Conservation (phyloP, 2,797 vertebrate species). For the Dipus sagitta region DNA sequence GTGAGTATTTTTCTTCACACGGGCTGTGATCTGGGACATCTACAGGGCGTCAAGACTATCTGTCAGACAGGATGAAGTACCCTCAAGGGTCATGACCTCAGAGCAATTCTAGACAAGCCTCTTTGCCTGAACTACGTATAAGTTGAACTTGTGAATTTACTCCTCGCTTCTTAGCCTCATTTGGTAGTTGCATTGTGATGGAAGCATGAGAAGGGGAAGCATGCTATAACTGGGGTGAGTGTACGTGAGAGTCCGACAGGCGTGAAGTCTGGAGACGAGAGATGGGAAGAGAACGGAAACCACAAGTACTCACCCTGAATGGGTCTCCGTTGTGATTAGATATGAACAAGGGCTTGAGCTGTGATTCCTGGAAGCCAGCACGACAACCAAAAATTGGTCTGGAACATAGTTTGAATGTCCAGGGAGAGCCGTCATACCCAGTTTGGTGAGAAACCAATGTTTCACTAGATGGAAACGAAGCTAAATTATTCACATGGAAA, state of each 20-base stretch:
- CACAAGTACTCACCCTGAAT: not conserved
- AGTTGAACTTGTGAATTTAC: not conserved
- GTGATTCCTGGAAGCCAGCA: not conserved
- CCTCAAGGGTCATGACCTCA: not conserved
- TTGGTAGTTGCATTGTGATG: not conserved
- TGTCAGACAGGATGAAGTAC: not conserved
- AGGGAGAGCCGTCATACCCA: constrained; percentile 46
- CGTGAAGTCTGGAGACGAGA: not conserved
- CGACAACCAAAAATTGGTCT: constrained; percentile 29
- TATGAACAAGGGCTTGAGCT: constrained; percentile 8
- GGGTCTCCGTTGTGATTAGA: constrained; percentile 23
- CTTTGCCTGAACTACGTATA: constrained; percentile 18
- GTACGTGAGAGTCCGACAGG: not conserved
- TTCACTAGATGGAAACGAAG: constrained; percentile 62
- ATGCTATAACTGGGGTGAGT: not conserved
- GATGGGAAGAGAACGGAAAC: not conserved
- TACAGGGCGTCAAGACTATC: accelerated
- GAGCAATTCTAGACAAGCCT: not conserved
- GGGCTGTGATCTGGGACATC: not conserved
- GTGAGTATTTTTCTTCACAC: not conserved
- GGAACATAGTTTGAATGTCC: constrained; percentile 14
- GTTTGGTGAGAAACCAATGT: constrained; percentile 62
- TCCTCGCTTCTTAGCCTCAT: not conserved
- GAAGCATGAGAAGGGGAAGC: not conserved
- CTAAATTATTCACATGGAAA: constrained; percentile 29